These are phyloP conservation scores for Aphodius granarius DNA, from an alignment of 2,888 invertebrate genomes.

Conservation along the genomic window DNA sequence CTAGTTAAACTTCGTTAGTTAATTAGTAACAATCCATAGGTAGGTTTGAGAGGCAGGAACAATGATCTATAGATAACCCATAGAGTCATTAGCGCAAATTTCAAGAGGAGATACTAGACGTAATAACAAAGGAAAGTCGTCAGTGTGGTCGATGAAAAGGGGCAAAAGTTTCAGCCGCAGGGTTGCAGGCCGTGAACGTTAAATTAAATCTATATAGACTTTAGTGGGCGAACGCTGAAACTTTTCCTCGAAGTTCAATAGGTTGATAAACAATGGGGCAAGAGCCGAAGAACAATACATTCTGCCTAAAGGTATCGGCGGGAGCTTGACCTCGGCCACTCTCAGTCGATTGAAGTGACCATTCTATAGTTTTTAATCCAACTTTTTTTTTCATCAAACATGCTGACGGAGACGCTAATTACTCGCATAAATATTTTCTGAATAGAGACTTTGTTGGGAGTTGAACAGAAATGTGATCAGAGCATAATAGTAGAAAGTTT, in stretches of 20 bases:
- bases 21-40: not conserved
- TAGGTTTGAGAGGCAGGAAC: not conserved
- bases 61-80: conserved; percentile 7
- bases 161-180: conserved; percentile 1
- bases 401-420: not conserved
- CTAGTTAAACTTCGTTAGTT: no score
- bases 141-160: not conserved
- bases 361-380: not conserved
- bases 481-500: no score
- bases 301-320: not conserved
- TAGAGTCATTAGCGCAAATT: conserved; percentile 9
- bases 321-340: not conserved
- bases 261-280: conserved; percentile 9
- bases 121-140: conserved; percentile 5
- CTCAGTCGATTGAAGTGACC: not conserved
- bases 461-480: not conserved
- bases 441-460: not conserved
- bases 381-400: not conserved
- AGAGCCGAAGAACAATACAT: conserved; percentile 5
- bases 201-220: conserved; percentile 13
- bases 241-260: conserved; percentile 12
- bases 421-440: not conserved
- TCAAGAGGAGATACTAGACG: not conserved
- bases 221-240: not conserved
- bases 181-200: not conserved